A percentile compares a stretch with the other conserved stretches of the same genome.
Conservation (phyloP, 2,888 invertebrate genomes). For the Lathronympha strigana region DNA sequence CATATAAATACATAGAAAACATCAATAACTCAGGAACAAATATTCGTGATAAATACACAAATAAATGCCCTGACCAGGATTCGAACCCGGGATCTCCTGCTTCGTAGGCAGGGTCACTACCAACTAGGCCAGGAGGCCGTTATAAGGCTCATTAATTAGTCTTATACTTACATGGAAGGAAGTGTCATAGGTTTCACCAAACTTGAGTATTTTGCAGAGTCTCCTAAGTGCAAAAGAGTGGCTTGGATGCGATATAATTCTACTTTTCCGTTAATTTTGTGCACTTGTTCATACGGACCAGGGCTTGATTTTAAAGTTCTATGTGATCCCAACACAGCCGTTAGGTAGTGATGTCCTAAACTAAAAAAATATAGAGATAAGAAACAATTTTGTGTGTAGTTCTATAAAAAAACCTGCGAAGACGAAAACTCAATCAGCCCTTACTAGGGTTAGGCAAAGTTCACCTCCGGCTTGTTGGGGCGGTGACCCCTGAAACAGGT, state of each 20-base stretch:
- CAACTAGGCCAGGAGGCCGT: too few species aligned
- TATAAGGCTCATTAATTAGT: too few species aligned
- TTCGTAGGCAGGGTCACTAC: too few species aligned
- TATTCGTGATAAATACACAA: too few species aligned
- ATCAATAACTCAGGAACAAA: too few species aligned
- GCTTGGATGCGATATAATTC: conserved; percentile 84
- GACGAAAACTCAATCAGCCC: too few species aligned
- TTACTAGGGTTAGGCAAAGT: too few species aligned
- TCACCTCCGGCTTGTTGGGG: neutral
- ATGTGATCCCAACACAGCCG: conserved; percentile 88
- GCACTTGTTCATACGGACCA: conserved; percentile 89
- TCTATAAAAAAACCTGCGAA: too few species aligned
- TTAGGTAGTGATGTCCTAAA: conserved; percentile 82
- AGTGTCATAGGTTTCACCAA: conserved; percentile 87
- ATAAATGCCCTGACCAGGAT: too few species aligned
- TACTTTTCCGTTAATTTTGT: conserved; percentile 84
- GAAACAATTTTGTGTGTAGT: too few species aligned
- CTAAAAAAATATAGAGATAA: conserved; percentile 67
- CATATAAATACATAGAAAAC: too few species aligned
- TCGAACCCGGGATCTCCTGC: too few species aligned
- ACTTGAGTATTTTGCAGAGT: conserved; percentile 83
- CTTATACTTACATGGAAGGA: conserved; percentile 72
- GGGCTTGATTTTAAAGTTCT: conserved; percentile 82
- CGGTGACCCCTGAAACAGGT: neutral
- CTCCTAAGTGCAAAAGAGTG: conserved; percentile 85